Percentiles rank a stretch among this genome's conserved stretches.
Conservation (phyloP, 2,888 invertebrate species). For the Caenorhabditis sinica region DNA sequence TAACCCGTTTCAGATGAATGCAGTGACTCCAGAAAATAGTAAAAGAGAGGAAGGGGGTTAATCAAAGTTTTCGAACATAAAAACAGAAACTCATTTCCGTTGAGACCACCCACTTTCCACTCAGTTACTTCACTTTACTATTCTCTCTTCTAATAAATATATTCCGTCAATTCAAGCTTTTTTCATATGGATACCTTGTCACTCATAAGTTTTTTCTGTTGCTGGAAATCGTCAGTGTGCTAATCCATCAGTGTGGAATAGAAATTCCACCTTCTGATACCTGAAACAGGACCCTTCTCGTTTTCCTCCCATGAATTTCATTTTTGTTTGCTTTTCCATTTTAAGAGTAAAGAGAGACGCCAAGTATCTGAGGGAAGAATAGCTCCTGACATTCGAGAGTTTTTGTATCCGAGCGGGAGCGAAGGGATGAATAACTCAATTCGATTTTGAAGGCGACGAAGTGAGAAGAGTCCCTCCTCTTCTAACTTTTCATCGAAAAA, state of each 20-base stretch:
- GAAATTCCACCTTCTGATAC: slow-evolving; percentile 11
- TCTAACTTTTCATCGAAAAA: slow-evolving; percentile 13
- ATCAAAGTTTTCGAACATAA: slow-evolving; percentile 59
- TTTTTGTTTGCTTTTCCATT: slow-evolving; percentile 56
- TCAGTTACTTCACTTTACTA: not conserved
- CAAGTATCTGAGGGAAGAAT: slow-evolving; percentile 3
- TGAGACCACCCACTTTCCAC: slow-evolving; percentile 21
- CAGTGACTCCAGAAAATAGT: not conserved
- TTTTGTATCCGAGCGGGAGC: slow-evolving; percentile 38
- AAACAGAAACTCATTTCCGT: slow-evolving; percentile 60
- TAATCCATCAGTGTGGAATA: not conserved
- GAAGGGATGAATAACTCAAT: slow-evolving; percentile 34
- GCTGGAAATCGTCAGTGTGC: no score
- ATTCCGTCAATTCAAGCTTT: not conserved
- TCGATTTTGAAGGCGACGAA: slow-evolving; percentile 54
- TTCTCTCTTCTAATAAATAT: not conserved
- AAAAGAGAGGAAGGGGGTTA: not conserved
- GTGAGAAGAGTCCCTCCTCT: slow-evolving; percentile 31
- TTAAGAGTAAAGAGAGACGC: slow-evolving; percentile 14
- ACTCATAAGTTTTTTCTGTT: no score
- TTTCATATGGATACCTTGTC: not conserved
- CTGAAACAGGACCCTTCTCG: slow-evolving; percentile 40
- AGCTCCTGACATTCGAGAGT: slow-evolving; percentile 51
- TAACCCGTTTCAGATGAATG: not conserved
- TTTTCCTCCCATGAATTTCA: not conserved